These are phyloP conservation scores for Cephus cinctus DNA, from an alignment of 1,140 invertebrate species.

Conservation along the genomic window DNA sequence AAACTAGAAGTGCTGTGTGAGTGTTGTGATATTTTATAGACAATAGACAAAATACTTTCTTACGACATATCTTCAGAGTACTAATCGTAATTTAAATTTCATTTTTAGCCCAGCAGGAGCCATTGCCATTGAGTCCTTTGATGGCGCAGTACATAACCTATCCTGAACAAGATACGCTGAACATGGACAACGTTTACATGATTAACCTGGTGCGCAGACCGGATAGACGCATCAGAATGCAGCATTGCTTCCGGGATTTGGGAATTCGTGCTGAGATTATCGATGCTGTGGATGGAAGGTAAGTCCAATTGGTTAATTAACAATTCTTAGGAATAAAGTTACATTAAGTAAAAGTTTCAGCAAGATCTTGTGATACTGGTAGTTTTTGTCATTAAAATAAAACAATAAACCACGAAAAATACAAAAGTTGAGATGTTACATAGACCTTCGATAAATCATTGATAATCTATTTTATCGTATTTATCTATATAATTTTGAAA, in stretches of 20 bases:
- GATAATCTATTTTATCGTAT: no score
- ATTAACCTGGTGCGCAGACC: constrained; percentile 85
- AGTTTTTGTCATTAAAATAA: no score
- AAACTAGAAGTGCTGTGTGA: constrained; percentile 73
- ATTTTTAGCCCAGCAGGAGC: constrained; percentile 23
- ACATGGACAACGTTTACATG: constrained; percentile 81
- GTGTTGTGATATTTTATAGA: constrained; percentile 7
- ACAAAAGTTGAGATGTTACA: no score
- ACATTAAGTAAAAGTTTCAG: no score
- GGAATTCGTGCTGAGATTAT: constrained; percentile 74
- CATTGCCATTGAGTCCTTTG: constrained; percentile 28
- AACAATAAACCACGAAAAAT: no score
- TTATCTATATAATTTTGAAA: no score
- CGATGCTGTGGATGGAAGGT: constrained; percentile 89
- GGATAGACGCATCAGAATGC: constrained; percentile 79
- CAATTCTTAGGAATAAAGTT: no score
- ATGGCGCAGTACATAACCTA: constrained; percentile 53
- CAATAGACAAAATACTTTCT: background rate
- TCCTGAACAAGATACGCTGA: constrained; percentile 61
- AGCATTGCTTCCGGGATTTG: constrained; percentile 73
- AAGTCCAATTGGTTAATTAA: no score
- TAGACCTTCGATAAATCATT: no score
- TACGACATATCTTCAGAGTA: background rate
- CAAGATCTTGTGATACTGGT: no score
- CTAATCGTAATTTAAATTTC: constrained; percentile 10